A percentile compares a stretch with the other conserved stretches of the same genome.
phyloP scores from a whole-genome alignment of 1,140 invertebrate species.

The Drosophila kurseongensis region DNA sequence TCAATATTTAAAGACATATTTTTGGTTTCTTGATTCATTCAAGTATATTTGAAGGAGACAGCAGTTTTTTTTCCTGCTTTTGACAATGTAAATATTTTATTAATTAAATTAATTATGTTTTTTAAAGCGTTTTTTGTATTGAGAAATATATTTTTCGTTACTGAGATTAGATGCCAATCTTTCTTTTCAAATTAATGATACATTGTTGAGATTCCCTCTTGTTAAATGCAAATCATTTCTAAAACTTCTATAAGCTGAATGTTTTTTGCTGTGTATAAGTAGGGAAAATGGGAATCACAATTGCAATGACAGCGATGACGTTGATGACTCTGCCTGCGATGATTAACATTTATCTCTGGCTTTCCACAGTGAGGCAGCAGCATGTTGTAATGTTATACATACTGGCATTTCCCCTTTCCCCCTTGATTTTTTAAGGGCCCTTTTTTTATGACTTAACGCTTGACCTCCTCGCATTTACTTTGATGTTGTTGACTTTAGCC shows the following conservation, averaged over 20 bases:
- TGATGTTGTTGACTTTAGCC: slow-evolving; percentile 72
- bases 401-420: slow-evolving; percentile 21
- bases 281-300: slow-evolving; percentile 47
- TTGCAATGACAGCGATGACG: slow-evolving; percentile 62
- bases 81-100: too few species aligned
- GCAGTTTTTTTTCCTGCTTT: too few species aligned
- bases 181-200: neutral
- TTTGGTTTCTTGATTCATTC: neutral
- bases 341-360: slow-evolving; percentile 68
- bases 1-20: neutral
- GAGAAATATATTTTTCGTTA: too few species aligned
- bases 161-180: too few species aligned
- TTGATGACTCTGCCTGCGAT: slow-evolving; percentile 45
- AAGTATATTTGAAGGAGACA: too few species aligned
- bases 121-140: too few species aligned
- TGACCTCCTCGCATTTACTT: slow-evolving; percentile 75
- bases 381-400: slow-evolving; percentile 35
- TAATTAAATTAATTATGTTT: too few species aligned
- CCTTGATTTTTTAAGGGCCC: slow-evolving; percentile 5
- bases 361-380: slow-evolving; percentile 48
- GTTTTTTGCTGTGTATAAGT: slow-evolving; percentile 24
- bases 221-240: neutral
- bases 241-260: neutral
- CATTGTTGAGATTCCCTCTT: neutral
- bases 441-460: slow-evolving; percentile 77